Evolutionary conservation across 2,113 vertebrate genomes (phyloP).

Genomic region (Oncorhynchus gorbuscha): DNA sequence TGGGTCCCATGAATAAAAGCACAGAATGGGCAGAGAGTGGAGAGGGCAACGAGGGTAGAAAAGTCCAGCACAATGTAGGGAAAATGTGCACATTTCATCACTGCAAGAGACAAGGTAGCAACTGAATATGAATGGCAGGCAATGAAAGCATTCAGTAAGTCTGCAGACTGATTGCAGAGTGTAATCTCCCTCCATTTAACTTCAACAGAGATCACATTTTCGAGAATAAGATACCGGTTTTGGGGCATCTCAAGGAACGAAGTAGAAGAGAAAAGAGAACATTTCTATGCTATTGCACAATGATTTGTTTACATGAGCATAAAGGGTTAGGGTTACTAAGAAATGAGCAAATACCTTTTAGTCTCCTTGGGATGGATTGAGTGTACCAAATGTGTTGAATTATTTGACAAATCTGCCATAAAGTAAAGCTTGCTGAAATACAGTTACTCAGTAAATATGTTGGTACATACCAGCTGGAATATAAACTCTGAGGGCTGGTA

Average conservation of each 20-base stretch:
- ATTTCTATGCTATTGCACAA: neutral
- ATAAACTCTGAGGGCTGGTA: too few species aligned
- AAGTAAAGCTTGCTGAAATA: too few species aligned
- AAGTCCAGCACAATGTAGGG: conserved; percentile 34
- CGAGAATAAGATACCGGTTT: neutral
- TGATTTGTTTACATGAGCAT: neutral
- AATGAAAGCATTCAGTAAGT: conserved; percentile 60
- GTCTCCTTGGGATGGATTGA: too few species aligned
- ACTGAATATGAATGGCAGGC: conserved; percentile 50
- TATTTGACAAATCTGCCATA: too few species aligned
- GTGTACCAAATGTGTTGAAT: too few species aligned
- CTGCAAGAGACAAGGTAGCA: conserved; percentile 44
- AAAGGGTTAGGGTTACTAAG: too few species aligned
- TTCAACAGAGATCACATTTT: neutral
- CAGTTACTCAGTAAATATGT: too few species aligned
- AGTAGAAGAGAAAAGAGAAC: neutral
- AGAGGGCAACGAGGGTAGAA: conserved; percentile 25
- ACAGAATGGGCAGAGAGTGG: conserved; percentile 27
- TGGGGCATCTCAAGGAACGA: neutral
- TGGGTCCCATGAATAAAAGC: conserved; percentile 48
- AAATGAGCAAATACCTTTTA: too few species aligned
- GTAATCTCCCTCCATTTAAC: neutral
- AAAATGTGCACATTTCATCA: conserved; percentile 64
- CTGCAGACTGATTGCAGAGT: conserved; percentile 54
- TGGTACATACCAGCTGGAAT: too few species aligned